phyloP scores from a whole-genome alignment of 1,140 invertebrate genomes.

The Zaprionus ghesquierei region DNA sequence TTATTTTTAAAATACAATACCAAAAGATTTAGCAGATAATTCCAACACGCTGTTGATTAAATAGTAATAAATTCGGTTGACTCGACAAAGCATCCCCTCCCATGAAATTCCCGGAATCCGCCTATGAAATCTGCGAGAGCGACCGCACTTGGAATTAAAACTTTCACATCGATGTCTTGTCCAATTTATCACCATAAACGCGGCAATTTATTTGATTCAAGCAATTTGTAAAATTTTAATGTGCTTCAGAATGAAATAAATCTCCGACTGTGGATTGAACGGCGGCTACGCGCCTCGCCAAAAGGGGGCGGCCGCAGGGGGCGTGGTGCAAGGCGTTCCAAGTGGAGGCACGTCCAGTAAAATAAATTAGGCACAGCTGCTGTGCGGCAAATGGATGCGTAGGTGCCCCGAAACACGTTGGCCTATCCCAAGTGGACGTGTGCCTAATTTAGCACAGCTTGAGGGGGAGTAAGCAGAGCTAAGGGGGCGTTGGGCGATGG shows the following conservation, averaged over 20 bases:
- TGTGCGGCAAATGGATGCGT: conserved; percentile 23
- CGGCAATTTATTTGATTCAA: conserved; percentile 76
- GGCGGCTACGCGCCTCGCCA: not conserved
- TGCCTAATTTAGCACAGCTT: conserved; percentile 64
- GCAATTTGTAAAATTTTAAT: conserved; percentile 80
- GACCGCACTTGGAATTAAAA: conserved; percentile 50
- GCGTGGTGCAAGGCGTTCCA: conserved; percentile 4
- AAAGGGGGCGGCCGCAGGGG: not conserved
- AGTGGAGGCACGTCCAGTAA: conserved; percentile 69
- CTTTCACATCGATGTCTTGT: conserved; percentile 58
- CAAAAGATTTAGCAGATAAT: not conserved
- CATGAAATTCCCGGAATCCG: not conserved
- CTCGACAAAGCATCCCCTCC: not conserved
- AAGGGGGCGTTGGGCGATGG: not conserved
- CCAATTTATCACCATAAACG: conserved; percentile 77
- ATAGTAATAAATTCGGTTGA: not conserved
- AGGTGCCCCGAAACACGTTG: not conserved
- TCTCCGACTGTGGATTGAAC: conserved; percentile 68
- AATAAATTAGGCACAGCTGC: conserved; percentile 77
- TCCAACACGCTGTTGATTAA: not conserved
- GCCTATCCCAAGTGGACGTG: conserved; percentile 54
- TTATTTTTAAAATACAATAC: not conserved
- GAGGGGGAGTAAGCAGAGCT: not conserved
- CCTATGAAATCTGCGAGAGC: not conserved
- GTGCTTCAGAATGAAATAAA: conserved; percentile 75